Conservation (phyloP, 2,888 invertebrate species). For the Tortricodes alternella region DNA sequence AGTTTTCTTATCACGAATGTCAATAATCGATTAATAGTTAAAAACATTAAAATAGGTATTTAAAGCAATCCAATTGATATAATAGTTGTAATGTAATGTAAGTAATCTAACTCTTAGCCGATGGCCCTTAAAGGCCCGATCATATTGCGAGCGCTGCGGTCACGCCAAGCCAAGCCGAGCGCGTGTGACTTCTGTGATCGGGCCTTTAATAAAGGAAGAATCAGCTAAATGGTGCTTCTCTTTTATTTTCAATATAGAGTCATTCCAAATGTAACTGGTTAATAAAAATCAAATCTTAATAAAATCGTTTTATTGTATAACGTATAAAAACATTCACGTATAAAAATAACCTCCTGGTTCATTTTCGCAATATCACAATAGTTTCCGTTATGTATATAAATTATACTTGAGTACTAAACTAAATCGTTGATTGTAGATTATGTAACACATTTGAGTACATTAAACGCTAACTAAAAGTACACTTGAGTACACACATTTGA, state of each 20-base stretch:
- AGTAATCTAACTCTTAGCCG: conserved; percentile 8
- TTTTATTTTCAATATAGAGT: too few relatives aligned
- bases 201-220: too few relatives aligned
- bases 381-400: background rate
- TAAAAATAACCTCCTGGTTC: conserved; percentile 27
- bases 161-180: too few relatives aligned
- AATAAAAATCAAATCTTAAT: background rate
- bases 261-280: conserved; percentile 19
- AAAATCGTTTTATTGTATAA: background rate
- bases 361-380: conserved; percentile 29
- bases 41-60: conserved; percentile 3
- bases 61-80: conserved; percentile 7
- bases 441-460: too few relatives aligned
- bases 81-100: conserved; percentile 2
- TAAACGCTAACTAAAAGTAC: too few relatives aligned
- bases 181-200: too few relatives aligned
- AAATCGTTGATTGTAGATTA: too few relatives aligned
- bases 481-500: too few relatives aligned
- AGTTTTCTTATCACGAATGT: too few relatives aligned
- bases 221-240: conserved; percentile 21
- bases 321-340: conserved; percentile 6
- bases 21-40: background rate
- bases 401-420: too few relatives aligned
- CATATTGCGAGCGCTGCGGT: too few relatives aligned
- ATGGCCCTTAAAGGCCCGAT: background rate